Percentiles rank a stretch among this genome's conserved stretches.
Evolutionary conservation across 2,888 invertebrate genomes (phyloP).

Genomic region (Apantesis nais): DNA sequence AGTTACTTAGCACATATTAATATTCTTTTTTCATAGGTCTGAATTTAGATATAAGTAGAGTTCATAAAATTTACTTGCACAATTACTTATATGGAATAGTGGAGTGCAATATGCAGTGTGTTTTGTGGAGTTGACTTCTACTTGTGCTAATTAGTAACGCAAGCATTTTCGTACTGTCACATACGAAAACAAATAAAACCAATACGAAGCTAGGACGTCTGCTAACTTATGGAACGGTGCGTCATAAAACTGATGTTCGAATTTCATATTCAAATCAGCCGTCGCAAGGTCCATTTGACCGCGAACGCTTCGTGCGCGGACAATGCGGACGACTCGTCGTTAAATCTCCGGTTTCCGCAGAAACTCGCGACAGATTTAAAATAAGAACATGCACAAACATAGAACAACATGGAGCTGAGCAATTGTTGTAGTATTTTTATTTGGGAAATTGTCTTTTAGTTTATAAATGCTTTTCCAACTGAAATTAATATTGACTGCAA

Average conservation of each 20-base stretch:
- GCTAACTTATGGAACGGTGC: slow-evolving; percentile 45
- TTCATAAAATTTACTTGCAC: neutral
- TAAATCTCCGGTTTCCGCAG: slow-evolving; percentile 81
- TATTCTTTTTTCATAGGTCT: neutral
- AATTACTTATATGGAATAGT: neutral
- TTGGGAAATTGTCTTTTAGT: slow-evolving; percentile 8
- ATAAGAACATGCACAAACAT: slow-evolving; percentile 74
- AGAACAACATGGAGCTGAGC: slow-evolving; percentile 54
- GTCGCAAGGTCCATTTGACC: slow-evolving; percentile 66
- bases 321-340: slow-evolving; percentile 82
- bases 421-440: slow-evolving; percentile 22
- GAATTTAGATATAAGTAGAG: neutral
- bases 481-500: neutral
- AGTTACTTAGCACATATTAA: neutral
- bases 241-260: slow-evolving; percentile 64
- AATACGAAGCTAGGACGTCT: slow-evolving; percentile 36
- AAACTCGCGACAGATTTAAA: slow-evolving; percentile 78
- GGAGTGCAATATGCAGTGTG: neutral
- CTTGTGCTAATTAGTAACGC: slow-evolving; percentile 6
- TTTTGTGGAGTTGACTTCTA: neutral
- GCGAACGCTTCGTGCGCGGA: slow-evolving; percentile 76
- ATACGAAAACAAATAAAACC: slow-evolving; percentile 42
- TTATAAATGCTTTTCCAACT: neutral
- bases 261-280: slow-evolving; percentile 77
- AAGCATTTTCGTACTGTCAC: slow-evolving; percentile 32